Percentiles rank a stretch among this genome's conserved stretches.
Conservation (phyloP, 2,797 vertebrate genomes). For the Psittacula derbiana region DNA sequence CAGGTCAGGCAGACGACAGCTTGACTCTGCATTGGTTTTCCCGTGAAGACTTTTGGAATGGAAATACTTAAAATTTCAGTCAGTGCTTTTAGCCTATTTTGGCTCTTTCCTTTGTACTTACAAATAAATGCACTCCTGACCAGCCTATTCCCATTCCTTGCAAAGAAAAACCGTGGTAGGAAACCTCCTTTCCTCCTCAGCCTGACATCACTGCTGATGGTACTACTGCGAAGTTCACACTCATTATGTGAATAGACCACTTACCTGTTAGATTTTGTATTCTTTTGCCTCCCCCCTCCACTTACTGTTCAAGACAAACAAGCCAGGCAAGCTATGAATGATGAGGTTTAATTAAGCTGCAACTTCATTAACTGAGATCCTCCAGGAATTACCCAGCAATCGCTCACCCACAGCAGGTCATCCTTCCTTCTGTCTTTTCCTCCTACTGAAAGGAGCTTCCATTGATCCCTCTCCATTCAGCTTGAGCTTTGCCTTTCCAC, state of each 20-base stretch:
- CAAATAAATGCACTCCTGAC: background rate
- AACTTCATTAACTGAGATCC: background rate
- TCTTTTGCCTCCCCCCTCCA: background rate
- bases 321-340: background rate
- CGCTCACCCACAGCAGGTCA: background rate
- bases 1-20: background rate
- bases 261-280: background rate
- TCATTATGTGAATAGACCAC: background rate
- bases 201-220: background rate
- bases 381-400: background rate
- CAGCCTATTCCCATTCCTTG: accelerated
- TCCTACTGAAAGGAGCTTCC: background rate
- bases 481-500: background rate
- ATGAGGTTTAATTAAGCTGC: slow-evolving; percentile 40
- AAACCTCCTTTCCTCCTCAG: background rate
- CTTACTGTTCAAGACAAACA: background rate
- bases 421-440: background rate
- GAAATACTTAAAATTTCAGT: background rate
- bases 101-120: background rate
- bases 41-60: background rate
- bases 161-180: background rate
- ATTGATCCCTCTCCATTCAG: background rate
- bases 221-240: accelerated
- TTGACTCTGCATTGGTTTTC: background rate
- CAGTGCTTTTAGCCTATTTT: background rate